A percentile compares a stretch with the other conserved stretches of the same genome.
phyloP scores from a whole-genome alignment of 23 tunicate species.

The Halocynthia aurantium region DNA sequence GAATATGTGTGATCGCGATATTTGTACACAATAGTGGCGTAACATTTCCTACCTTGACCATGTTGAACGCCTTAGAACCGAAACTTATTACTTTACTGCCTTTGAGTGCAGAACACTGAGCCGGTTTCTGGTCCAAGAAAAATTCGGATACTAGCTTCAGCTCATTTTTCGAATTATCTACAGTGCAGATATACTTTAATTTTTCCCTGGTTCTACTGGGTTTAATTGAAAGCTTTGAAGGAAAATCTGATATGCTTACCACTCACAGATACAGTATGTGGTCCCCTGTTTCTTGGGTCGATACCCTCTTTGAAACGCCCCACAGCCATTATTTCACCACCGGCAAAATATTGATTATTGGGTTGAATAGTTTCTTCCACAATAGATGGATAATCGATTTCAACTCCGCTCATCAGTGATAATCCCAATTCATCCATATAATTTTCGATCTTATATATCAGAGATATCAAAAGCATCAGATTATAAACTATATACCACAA shows the following conservation, averaged over 20 bases:
- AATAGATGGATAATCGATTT: not conserved
- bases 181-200: no score
- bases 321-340: not conserved
- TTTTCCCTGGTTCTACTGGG: no score
- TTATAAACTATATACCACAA: no score
- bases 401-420: not conserved
- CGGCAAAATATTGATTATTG: not conserved
- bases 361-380: not conserved
- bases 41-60: no score
- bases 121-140: not conserved
- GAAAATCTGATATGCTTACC: not conserved
- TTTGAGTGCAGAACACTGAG: not conserved
- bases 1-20: no score
- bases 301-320: not conserved
- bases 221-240: no score
- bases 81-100: not conserved
- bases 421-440: conserved; percentile 4
- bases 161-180: no score
- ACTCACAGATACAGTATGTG: not conserved
- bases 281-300: conserved; percentile 1
- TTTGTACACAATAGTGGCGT: no score
- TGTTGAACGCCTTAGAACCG: not conserved
- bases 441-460: not conserved
- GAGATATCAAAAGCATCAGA: no score
- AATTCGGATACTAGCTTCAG: no score